A percentile compares a stretch with the other conserved stretches of the same genome.
Conservation (phyloP, 2,113 vertebrate species). For the Heliornis fulica region DNA sequence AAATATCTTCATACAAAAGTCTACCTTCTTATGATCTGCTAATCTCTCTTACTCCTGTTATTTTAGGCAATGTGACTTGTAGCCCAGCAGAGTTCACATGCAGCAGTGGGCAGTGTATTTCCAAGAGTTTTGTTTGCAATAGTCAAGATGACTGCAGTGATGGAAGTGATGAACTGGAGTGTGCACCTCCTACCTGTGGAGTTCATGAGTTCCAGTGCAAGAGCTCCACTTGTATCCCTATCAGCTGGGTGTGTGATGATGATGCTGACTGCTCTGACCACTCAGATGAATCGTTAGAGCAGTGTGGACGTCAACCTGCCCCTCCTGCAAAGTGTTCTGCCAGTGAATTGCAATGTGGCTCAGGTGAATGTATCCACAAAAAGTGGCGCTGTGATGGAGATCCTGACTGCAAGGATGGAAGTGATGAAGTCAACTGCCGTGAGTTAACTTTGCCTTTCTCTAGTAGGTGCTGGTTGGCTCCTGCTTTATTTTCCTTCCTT, state of each 20-base stretch:
- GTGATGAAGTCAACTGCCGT: conserved; percentile 96
- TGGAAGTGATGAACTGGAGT: conserved; percentile 88
- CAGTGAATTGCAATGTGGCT: conserved; percentile 87
- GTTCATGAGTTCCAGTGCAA: conserved; percentile 90
- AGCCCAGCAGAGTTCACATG: conserved; percentile 92
- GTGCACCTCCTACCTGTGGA: conserved; percentile 85
- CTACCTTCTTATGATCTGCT: background rate
- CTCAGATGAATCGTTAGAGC: conserved; percentile 89
- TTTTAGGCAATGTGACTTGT: conserved; percentile 90
- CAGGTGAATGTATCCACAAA: conserved; percentile 93
- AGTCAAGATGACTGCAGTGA: conserved; percentile 95
- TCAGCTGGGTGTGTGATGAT: conserved; percentile 92
- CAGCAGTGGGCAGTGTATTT: conserved; percentile 89
- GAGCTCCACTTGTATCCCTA: conserved; percentile 87
- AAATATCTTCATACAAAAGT: background rate
- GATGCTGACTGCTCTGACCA: conserved; percentile 93
- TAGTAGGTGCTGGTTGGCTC: background rate
- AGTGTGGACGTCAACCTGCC: conserved; percentile 86
- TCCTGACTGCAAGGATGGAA: conserved; percentile 93
- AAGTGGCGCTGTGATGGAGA: conserved; percentile 98
- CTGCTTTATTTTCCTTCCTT: background rate
- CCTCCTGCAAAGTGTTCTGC: conserved; percentile 81
- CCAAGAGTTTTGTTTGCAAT: conserved; percentile 92
- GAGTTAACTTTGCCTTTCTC: conserved; percentile 58
- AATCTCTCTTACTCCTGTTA: background rate